Percentiles rank a stretch among this genome's conserved stretches.
Evolutionary conservation across 2,888 invertebrate genomes (phyloP).

Genomic region (Phrixothrix hirtus): DNA sequence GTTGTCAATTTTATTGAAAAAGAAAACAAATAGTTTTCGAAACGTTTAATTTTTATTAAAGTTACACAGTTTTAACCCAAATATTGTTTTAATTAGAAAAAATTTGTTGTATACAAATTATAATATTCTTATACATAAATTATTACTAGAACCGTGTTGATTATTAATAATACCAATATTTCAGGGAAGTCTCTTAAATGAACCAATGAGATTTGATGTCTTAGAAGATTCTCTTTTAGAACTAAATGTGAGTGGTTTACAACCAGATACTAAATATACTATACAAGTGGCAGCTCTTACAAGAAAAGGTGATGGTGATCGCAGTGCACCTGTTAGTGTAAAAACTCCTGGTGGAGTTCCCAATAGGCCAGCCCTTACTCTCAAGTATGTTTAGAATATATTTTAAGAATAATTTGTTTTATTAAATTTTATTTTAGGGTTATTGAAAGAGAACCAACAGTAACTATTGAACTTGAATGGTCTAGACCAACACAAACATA

Average conservation of each 20-base stretch:
- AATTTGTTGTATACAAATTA: too few relatives aligned
- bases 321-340: constrained; percentile 82
- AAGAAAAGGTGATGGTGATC: constrained; percentile 93
- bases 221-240: constrained; percentile 77
- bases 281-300: constrained; percentile 96
- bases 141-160: too few relatives aligned
- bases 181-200: constrained; percentile 78
- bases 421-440: constrained; percentile 61
- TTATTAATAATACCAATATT: too few relatives aligned
- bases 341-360: constrained; percentile 94
- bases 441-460: constrained; percentile 82
- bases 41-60: too few relatives aligned
- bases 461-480: constrained; percentile 92
- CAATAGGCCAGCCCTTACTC: constrained; percentile 77
- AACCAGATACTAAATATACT: constrained; percentile 93
- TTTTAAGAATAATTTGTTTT: not conserved
- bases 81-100: too few relatives aligned
- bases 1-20: too few relatives aligned
- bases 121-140: too few relatives aligned
- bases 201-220: constrained; percentile 85
- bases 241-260: constrained; percentile 84
- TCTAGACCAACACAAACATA: constrained; percentile 85
- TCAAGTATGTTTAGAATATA: constrained; percentile 64
- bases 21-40: too few relatives aligned
- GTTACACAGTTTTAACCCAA: too few relatives aligned